Evolutionary conservation across 2,113 vertebrate genomes (phyloP).

Genomic region (Leucoraja erinaceus): DNA sequence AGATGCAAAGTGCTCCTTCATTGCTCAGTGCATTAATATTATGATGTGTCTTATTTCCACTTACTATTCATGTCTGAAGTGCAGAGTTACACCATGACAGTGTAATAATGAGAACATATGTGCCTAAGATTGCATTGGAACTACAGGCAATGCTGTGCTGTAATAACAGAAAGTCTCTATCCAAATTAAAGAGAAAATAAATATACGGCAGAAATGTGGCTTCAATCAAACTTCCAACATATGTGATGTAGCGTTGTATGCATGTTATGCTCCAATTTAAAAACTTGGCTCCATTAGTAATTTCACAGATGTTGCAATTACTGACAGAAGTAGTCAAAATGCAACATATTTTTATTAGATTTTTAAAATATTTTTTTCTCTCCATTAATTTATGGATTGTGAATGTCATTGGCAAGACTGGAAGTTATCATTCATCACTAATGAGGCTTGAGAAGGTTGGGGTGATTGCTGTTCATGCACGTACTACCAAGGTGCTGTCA

Average conservation of each 20-base stretch:
- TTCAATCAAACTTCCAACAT: neutral
- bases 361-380: neutral
- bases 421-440: neutral
- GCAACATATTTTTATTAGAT: neutral
- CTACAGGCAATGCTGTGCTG: neutral
- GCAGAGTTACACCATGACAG: neutral
- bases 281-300: too few species aligned
- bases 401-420: neutral
- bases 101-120: conserved; percentile 17
- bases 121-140: neutral
- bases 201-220: too few species aligned
- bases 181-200: neutral
- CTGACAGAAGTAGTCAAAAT: neutral
- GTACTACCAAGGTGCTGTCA: neutral
- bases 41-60: too few species aligned
- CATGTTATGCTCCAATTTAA: too few species aligned
- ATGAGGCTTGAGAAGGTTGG: neutral
- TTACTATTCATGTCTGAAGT: conserved; percentile 2
- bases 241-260: too few species aligned
- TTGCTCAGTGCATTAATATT: conserved; percentile 25
- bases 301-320: neutral
- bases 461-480: neutral
- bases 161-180: neutral
- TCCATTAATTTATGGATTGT: neutral
- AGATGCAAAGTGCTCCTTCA: neutral